Evolutionary conservation across 2,113 vertebrate species (phyloP), one percentile per base, ranked within the genome.

Genomic region (Rana temporaria): DNA sequence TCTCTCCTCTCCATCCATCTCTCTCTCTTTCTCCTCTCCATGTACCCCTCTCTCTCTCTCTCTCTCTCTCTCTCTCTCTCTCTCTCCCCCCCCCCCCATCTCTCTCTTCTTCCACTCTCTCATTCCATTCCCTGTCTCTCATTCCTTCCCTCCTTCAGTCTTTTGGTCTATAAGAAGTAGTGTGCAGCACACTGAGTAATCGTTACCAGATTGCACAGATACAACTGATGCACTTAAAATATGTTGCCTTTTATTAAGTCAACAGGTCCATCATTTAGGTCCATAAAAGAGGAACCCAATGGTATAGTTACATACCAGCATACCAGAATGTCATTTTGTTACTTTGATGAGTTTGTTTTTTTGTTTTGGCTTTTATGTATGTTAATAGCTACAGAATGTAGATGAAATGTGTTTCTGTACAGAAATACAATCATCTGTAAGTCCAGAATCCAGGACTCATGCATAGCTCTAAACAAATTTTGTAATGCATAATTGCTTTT

Each of bases 401-500:
- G 14, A 14, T 70, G 2, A 18, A 6, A 71, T 19, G 2, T 11
- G 55, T 55, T 71, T 71, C 42, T 55, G n/a, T 48, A 48, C 8
- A n/a, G 53, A 55, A 79, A 63, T 1, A 24, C 3, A 24, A 11
- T 48, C 20, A 19, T 63, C 16, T 63, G 11, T 64, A 16, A 24
- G 15, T 62, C 57, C 22, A 64, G 74, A 52, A 64, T 24, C 26
- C 48, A 66, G 8, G 0, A 2, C 15, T 62, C 11, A 20, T n/a
- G 26, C 34, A 34, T 4, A 17, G 17, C 52, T 66, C 62, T 32
- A 66, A 32, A 67, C 20, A 67, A 19, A 55, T 53, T 56, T 30
- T 65, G 75, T 64, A 22, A 53, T 76, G 57, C 34, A 38, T 78
- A 52, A 65, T 78, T 78, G 59, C 60, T 67, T 66, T 74, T 15